These are phyloP conservation scores for Pseudochirops corinnae DNA, from an alignment of 2,797 vertebrate genomes.

Conservation along the genomic window DNA sequence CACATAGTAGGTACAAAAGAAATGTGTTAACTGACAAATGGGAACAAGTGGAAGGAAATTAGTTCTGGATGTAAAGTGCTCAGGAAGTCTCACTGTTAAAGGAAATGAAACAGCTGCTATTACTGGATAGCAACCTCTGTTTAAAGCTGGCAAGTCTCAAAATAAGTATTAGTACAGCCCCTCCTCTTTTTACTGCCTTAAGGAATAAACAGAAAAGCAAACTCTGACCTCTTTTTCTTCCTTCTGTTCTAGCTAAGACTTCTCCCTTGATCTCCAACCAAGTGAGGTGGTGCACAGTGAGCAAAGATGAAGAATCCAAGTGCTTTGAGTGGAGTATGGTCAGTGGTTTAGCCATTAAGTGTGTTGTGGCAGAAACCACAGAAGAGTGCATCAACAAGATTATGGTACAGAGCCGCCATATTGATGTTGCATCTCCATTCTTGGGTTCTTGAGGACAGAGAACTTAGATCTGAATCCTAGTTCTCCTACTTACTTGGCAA, in stretches of 20 bases:
- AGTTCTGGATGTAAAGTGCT: not conserved
- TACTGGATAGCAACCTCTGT: not conserved
- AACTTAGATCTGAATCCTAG: not conserved
- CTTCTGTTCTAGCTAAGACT: not conserved
- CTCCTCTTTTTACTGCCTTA: not conserved
- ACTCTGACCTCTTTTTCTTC: not conserved
- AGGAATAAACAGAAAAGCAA: not conserved
- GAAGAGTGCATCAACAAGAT: slow-evolving; percentile 91
- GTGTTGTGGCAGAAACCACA: slow-evolving; percentile 78
- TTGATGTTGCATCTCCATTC: not conserved
- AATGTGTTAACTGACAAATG: not conserved
- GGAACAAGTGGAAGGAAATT: not conserved
- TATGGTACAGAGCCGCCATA: slow-evolving; percentile 85
- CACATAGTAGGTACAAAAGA: not conserved
- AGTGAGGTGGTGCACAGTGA: slow-evolving; percentile 91
- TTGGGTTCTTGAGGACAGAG: not conserved
- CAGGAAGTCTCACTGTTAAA: not conserved
- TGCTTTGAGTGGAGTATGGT: slow-evolving; percentile 90
- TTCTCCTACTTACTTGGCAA: not conserved
- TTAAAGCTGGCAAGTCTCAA: not conserved
- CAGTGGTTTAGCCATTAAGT: slow-evolving; percentile 82
- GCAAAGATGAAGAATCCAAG: slow-evolving; percentile 87
- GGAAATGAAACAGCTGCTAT: not conserved
- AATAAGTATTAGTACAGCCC: not conserved
- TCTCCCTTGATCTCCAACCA: slow-evolving; percentile 30